These are phyloP conservation scores for Bufo gargarizans DNA, from an alignment of 2,113 vertebrate species.

Conservation along the genomic window DNA sequence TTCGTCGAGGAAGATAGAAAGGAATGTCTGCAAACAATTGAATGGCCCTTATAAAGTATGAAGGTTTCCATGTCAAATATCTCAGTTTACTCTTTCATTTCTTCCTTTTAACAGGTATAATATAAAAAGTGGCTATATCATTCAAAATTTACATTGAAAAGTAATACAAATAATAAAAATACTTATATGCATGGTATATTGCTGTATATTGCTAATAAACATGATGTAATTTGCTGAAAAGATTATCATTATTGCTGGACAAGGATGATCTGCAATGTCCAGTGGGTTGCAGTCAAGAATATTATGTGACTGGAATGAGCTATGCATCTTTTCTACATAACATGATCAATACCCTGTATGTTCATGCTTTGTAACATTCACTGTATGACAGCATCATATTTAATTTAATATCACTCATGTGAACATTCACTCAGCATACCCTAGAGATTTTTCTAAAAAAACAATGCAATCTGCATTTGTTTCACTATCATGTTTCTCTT, in stretches of 20 bases:
- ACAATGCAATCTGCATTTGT: neutral
- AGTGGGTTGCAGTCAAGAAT: neutral
- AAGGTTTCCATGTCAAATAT: neutral
- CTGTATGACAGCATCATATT: neutral
- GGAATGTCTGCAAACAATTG: neutral
- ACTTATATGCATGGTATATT: slow-evolving; percentile 11
- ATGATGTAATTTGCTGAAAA: neutral
- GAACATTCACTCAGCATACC: neutral
- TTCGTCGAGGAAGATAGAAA: neutral
- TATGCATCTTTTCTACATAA: neutral
- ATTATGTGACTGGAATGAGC: neutral
- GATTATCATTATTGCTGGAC: neutral
- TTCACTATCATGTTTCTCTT: neutral
- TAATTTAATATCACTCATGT: neutral
- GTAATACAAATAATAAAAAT: neutral
- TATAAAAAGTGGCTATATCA: neutral
- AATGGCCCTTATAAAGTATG: neutral
- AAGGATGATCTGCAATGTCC: neutral
- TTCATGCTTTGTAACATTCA: neutral
- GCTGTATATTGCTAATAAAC: neutral
- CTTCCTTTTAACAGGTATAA: neutral
- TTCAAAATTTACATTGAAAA: neutral
- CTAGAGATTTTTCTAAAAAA: neutral
- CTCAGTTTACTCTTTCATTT: neutral
- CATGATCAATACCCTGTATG: neutral